A percentile compares a stretch with the other conserved stretches of the same genome.
Evolutionary conservation across 2,888 invertebrate species (phyloP).

Genomic region (Sinotaia quadrata): DNA sequence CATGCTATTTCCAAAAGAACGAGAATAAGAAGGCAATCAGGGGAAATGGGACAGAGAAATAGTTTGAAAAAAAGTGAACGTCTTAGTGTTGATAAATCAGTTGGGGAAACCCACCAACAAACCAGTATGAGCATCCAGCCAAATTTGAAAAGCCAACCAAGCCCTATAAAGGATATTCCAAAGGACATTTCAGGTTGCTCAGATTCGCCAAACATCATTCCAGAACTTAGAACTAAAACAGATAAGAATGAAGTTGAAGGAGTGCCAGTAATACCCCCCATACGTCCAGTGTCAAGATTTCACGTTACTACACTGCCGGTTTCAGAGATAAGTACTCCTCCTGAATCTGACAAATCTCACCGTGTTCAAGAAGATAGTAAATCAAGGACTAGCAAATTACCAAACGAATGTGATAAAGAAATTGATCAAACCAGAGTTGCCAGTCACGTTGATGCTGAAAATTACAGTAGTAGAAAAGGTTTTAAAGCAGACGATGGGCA

Average conservation of each 20-base stretch:
- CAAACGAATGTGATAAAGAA: background rate
- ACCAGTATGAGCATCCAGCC: too few species aligned
- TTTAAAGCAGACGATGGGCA: too few species aligned
- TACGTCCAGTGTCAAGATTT: conserved; percentile 15
- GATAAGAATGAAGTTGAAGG: background rate
- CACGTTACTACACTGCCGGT: conserved; percentile 21
- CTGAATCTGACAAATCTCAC: conserved; percentile 1
- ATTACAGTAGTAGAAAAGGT: too few species aligned
- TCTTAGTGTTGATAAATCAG: conserved; percentile 7
- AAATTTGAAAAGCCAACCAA: too few species aligned
- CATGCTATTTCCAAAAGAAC: conserved; percentile 23
- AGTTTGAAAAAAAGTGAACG: conserved; percentile 21
- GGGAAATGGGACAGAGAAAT: conserved; percentile 27
- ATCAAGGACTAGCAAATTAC: conserved; percentile 15
- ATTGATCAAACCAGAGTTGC: conserved; percentile 3
- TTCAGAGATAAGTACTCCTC: background rate
- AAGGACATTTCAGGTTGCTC: too few species aligned
- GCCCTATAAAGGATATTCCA: conserved; percentile 7
- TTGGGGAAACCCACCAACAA: background rate
- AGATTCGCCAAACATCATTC: too few species aligned
- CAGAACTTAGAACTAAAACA: background rate
- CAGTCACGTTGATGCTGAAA: background rate
- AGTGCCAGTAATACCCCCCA: background rate
- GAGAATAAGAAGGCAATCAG: conserved; percentile 18
- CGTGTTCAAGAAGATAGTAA: conserved; percentile 22